phyloP scores from a whole-genome alignment of 2,797 vertebrate species.

The Potorous gilbertii region DNA sequence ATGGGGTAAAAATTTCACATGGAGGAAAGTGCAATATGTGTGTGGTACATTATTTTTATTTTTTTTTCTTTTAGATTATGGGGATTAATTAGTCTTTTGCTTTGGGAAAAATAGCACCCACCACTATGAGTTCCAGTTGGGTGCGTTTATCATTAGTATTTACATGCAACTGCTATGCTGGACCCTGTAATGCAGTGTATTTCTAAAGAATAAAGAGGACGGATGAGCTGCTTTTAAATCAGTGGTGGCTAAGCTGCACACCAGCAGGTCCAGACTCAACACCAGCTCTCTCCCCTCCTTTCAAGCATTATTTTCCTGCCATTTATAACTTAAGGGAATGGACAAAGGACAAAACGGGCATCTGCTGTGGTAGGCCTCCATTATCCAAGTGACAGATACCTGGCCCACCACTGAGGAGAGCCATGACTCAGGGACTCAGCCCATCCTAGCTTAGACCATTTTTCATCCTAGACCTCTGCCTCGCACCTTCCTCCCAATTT shows the following conservation, averaged over 20 bases:
- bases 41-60: conserved; percentile 84
- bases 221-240: conserved; percentile 59
- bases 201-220: conserved; percentile 73
- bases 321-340: neutral
- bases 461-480: neutral
- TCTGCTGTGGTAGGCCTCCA: neutral
- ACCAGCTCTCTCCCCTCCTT: neutral
- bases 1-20: conserved; percentile 82
- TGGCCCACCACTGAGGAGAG: neutral
- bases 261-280: neutral
- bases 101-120: conserved; percentile 83
- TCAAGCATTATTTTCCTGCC: rapidly evolving
- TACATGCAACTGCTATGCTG: conserved; percentile 77
- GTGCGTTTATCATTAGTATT: conserved; percentile 80
- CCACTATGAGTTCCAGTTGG: conserved; percentile 81
- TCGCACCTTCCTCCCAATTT: neutral
- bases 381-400: neutral
- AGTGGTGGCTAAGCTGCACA: conserved; percentile 21
- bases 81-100: conserved; percentile 83
- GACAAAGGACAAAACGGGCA: neutral
- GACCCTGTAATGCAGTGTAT: conserved; percentile 82
- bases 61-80: conserved; percentile 82
- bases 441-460: neutral
- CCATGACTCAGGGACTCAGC: neutral
- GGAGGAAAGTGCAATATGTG: conserved; percentile 87